Evolutionary conservation across 2,888 invertebrate species (phyloP).

Genomic region (Tachina grossa): DNA sequence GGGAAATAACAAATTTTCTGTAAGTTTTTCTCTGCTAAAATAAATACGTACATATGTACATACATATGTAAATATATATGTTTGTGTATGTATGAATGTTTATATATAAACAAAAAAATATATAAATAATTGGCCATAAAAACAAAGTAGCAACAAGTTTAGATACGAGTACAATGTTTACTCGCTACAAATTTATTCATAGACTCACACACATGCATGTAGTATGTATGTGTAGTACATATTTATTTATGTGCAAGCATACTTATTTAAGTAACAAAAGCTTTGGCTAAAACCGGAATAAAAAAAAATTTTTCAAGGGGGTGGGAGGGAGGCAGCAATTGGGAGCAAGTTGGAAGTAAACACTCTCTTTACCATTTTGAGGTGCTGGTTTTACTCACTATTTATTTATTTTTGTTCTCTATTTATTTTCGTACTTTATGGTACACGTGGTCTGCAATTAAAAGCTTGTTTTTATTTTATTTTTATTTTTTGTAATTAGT

Average conservation of each 20-base stretch:
- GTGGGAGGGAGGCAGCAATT: background rate
- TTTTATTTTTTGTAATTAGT: slow-evolving; percentile 6
- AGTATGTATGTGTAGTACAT: too few species aligned
- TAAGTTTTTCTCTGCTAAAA: too few species aligned
- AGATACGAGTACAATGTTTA: slow-evolving; percentile 39
- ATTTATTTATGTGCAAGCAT: too few species aligned
- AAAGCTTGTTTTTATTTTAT: slow-evolving; percentile 30
- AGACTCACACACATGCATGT: background rate
- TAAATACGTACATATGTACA: background rate
- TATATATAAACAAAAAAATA: background rate
- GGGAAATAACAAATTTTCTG: too few species aligned
- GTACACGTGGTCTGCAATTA: slow-evolving; percentile 67
- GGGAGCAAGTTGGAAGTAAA: background rate
- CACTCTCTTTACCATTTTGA: slow-evolving; percentile 1
- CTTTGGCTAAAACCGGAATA: slow-evolving; percentile 43
- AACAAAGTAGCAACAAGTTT: slow-evolving; percentile 59
- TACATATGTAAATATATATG: background rate
- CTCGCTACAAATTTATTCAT: background rate
- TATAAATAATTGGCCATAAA: background rate
- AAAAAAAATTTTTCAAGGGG: background rate
- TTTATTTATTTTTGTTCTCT: slow-evolving; percentile 11
- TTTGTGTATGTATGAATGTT: background rate
- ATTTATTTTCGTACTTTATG: slow-evolving; percentile 39
- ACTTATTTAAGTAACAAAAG: slow-evolving; percentile 5
- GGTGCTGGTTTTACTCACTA: slow-evolving; percentile 2